Evolutionary conservation across 2,797 vertebrate genomes (phyloP).

Genomic region (Valencia hispanica): DNA sequence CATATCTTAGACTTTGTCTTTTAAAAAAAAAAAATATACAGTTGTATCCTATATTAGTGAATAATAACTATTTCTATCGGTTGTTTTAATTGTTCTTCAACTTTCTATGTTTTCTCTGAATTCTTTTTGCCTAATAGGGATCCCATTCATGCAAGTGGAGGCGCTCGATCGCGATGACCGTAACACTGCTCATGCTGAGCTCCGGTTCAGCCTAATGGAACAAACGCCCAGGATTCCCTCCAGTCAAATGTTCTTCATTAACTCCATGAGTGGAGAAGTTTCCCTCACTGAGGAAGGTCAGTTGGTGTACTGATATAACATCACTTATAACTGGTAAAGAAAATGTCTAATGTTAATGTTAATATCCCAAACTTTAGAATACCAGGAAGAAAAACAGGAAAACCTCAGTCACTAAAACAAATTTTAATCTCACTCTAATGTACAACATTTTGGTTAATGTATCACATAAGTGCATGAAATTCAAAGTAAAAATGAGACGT

Average conservation of each 20-base stretch:
- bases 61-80: neutral
- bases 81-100: neutral
- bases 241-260: conserved; percentile 81
- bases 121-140: conserved; percentile 58
- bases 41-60: neutral
- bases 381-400: neutral
- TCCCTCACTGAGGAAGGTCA: conserved; percentile 85
- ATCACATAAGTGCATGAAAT: too few relatives aligned
- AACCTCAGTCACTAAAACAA: neutral
- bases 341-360: neutral
- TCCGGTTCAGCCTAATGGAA: conserved; percentile 83
- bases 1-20: neutral
- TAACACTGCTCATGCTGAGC: conserved; percentile 82
- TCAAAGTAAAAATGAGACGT: too few relatives aligned
- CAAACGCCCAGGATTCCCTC: conserved; percentile 82
- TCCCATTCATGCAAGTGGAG: conserved; percentile 84
- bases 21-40: neutral
- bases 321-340: neutral
- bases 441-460: neutral
- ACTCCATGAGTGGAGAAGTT: conserved; percentile 78
- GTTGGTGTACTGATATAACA: conserved; percentile 11
- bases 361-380: neutral
- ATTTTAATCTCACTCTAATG: neutral
- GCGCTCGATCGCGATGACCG: conserved; percentile 80
- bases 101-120: neutral